Evolutionary conservation across 1,140 invertebrate genomes (phyloP).

Genomic region (Scaptodrosophila lebanonensis): DNA sequence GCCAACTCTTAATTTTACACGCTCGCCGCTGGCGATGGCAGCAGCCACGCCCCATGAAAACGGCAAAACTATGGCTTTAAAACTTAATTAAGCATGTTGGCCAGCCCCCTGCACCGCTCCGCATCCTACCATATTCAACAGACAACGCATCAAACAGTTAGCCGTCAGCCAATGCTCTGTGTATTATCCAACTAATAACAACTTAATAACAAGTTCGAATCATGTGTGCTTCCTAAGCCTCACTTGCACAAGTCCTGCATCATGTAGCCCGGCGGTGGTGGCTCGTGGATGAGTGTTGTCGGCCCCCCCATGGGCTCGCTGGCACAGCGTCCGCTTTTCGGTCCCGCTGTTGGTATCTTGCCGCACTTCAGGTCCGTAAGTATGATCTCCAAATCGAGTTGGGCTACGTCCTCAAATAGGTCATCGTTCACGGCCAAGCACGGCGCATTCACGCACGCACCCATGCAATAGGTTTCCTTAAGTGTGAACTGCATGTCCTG

Average conservation of each 20-base stretch:
- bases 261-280: slow-evolving; percentile 20
- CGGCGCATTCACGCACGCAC: slow-evolving; percentile 47
- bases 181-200: too few relatives aligned
- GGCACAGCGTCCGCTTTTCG: slow-evolving; percentile 12
- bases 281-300: slow-evolving; percentile 6
- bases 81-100: slow-evolving; percentile 14
- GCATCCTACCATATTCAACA: too few relatives aligned
- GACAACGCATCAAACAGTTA: too few relatives aligned
- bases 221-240: background rate
- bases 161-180: too few relatives aligned
- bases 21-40: background rate
- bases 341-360: slow-evolving; percentile 21
- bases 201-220: too few relatives aligned
- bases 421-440: slow-evolving; percentile 40
- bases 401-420: slow-evolving; percentile 41
- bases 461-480: slow-evolving; percentile 14
- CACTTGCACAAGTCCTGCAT: slow-evolving; percentile 24
- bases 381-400: slow-evolving; percentile 5
- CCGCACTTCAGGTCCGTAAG: background rate
- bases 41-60: slow-evolving; percentile 13
- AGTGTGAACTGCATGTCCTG: slow-evolving; percentile 50
- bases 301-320: slow-evolving; percentile 24
- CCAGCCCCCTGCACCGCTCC: too few relatives aligned
- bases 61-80: slow-evolving; percentile 43
- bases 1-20: too few relatives aligned